These are phyloP conservation scores for Drosophila limbata DNA, from an alignment of 2,888 invertebrate species.

Conservation along the genomic window DNA sequence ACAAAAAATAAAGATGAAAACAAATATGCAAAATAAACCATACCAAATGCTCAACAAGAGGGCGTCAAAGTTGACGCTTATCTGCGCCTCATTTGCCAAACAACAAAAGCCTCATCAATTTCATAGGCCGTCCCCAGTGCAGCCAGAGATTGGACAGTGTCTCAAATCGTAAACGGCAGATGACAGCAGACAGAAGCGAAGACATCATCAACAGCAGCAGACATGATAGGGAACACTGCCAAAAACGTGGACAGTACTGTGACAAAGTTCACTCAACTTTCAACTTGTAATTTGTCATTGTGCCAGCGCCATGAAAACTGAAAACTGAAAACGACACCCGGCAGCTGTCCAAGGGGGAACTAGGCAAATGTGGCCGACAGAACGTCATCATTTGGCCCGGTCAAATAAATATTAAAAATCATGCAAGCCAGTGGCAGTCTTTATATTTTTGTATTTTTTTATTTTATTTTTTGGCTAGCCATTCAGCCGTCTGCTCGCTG, in stretches of 20 bases:
- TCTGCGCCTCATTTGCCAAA: conserved; percentile 78
- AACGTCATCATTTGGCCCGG: conserved; percentile 62
- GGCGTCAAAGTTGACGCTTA: conserved; percentile 78
- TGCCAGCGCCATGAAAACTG: conserved; percentile 64
- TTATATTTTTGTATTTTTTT: background rate
- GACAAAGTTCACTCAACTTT: conserved; percentile 79
- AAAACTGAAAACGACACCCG: conserved; percentile 60
- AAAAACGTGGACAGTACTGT: conserved; percentile 55
- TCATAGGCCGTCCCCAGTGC: conserved; percentile 52
- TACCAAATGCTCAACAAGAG: conserved; percentile 32
- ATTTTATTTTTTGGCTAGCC: conserved; percentile 14
- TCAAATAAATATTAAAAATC: conserved; percentile 54
- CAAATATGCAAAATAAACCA: conserved; percentile 24
- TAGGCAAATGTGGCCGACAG: conserved; percentile 55
- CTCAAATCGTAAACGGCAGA: conserved; percentile 45
- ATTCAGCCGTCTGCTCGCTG: conserved; percentile 7
- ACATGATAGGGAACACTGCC: conserved; percentile 24
- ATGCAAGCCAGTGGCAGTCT: conserved; percentile 44
- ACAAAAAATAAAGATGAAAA: conserved; percentile 32
- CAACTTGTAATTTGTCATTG: conserved; percentile 80
- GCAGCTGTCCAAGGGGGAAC: conserved; percentile 49
- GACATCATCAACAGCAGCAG: conserved; percentile 25
- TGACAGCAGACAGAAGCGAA: conserved; percentile 56
- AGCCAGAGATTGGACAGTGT: conserved; percentile 53
- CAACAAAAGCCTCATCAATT: conserved; percentile 77